Base-by-base conservation (phyloP, 1,140 invertebrate species). In the Eumaeus atala region DNA sequence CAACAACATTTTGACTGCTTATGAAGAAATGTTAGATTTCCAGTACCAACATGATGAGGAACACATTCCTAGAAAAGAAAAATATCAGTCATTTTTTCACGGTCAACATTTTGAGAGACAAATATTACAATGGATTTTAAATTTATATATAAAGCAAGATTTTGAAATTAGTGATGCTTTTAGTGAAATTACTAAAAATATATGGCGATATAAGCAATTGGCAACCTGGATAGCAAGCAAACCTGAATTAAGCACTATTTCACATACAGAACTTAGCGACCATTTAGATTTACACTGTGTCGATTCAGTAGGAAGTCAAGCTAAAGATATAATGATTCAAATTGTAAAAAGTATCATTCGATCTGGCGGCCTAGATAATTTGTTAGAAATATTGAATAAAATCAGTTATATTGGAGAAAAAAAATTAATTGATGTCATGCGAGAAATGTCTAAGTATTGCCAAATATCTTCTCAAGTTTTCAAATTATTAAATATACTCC, bases 11-110 rank as follows among this genome's bases (percentile, higher is more conserved):
- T 42, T 52, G 9, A 52, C 38, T 17, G 50, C 35, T 3, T 51
- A 51, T 17, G 50, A 52, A 12, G 51, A 52, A 21, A 52, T 52
- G 51, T 38, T 52, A 14, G 3, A 52, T 42, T 52, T 28, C 21
- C 2, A 50, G 17, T 14, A 50, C 9, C 8, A 28, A 3, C 0
- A 12, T n/a, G 12, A 28, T 9, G 36, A 6, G 16, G 7, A 36
- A 6, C 16, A 51, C 17, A 21, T 14, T 7, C 12, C n/a, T 40
- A 52, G 38, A 38, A 10, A 14, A 9, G 9, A 12, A 33, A 10
- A 33, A 14, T 42, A 40, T 42, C 18, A 52, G 28, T 52, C 51
- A 8, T 36, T 52, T 38, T 11, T 18, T 28, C 21, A 28, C 21
- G 21, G 6, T 28, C 2, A 28, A 42, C 18, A 14, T 28, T 33